Evolutionary conservation across 2,888 invertebrate genomes (phyloP).

Genomic region (Itoplectis maculator): DNA sequence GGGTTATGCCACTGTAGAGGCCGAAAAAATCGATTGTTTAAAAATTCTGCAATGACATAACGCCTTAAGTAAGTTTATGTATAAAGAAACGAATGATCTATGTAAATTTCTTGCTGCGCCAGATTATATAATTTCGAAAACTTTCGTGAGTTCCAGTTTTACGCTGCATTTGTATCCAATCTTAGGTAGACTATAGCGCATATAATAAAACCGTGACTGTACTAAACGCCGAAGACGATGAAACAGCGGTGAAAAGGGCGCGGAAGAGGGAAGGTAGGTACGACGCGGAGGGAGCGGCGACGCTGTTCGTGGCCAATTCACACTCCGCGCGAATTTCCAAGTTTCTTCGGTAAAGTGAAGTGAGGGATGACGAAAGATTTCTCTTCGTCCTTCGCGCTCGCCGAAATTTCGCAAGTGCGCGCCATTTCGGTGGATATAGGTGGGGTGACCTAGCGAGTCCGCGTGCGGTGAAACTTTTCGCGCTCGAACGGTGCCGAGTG

Average conservation of each 20-base stretch:
- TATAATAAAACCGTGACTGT: neutral
- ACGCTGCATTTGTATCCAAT: neutral
- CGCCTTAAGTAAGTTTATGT: no score
- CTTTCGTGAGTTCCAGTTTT: neutral
- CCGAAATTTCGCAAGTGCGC: slow-evolving; percentile 36
- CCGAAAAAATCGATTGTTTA: no score
- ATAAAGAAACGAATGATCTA: no score
- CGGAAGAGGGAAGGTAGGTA: neutral
- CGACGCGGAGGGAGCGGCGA: neutral
- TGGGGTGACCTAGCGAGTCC: neutral
- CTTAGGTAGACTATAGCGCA: neutral
- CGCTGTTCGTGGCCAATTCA: slow-evolving; percentile 18
- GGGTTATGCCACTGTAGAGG: no score
- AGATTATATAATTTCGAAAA: neutral
- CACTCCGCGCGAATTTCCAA: slow-evolving; percentile 27
- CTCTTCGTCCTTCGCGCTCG: slow-evolving; percentile 7
- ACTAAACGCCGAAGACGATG: slow-evolving; percentile 7
- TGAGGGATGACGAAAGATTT: slow-evolving; percentile 34
- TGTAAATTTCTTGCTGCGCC: neutral
- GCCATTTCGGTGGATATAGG: slow-evolving; percentile 29
- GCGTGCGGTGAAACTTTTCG: slow-evolving; percentile 22
- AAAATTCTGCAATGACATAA: no score
- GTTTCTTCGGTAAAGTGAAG: slow-evolving; percentile 25
- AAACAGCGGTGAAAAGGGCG: neutral
- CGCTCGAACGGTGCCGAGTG: slow-evolving; percentile 17